Evolutionary conservation across 1,140 invertebrate species (phyloP).

Genomic region (Euwallacea fornicatus): DNA sequence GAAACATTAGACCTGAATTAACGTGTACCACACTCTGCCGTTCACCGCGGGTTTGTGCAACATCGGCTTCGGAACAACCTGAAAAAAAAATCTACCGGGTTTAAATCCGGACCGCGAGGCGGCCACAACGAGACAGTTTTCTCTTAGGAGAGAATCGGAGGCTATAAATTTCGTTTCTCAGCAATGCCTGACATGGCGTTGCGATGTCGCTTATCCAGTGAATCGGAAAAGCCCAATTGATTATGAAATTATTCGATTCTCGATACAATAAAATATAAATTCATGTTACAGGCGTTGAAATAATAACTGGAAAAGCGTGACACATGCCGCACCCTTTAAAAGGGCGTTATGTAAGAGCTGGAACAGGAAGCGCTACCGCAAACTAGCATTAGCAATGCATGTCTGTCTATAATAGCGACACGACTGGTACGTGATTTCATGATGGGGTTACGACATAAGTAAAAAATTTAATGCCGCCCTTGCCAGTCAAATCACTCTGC

Average conservation of each 20-base stretch:
- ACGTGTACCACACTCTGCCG: too few species aligned
- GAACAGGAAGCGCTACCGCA: conserved; percentile 40
- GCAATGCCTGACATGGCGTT: too few species aligned
- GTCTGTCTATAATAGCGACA: conserved; percentile 40
- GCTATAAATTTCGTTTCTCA: too few species aligned
- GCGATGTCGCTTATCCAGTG: too few species aligned
- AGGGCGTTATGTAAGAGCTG: conserved; percentile 23
- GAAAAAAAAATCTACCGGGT: too few species aligned
- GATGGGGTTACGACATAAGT: conserved; percentile 47
- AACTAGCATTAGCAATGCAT: conserved; percentile 47
- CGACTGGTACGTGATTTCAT: conserved; percentile 37
- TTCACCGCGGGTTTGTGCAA: too few species aligned
- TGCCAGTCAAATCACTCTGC: conserved; percentile 45
- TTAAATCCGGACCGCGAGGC: too few species aligned
- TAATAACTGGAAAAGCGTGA: conserved; percentile 25
- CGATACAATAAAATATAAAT: neutral
- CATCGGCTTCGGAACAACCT: too few species aligned
- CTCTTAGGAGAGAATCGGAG: too few species aligned
- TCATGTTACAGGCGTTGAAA: neutral
- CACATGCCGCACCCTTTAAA: conserved; percentile 16
- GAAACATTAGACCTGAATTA: too few species aligned
- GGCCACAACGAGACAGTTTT: too few species aligned
- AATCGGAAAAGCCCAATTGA: too few species aligned
- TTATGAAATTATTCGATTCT: neutral
- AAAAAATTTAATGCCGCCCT: conserved; percentile 48